Base-by-base conservation (phyloP, 2,888 invertebrate genomes). In the Exocentrus adspersus region DNA sequence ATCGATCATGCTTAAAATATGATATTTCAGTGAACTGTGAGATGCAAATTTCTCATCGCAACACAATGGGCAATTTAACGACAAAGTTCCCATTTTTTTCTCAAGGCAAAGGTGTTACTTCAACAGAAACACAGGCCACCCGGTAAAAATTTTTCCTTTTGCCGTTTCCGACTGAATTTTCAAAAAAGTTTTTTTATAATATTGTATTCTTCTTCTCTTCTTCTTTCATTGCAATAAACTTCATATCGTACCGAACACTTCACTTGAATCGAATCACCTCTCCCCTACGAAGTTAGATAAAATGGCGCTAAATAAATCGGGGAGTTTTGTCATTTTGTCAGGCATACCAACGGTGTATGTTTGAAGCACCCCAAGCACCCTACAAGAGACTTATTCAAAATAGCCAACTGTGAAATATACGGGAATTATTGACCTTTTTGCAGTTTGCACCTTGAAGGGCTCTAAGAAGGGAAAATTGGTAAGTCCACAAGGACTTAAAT, bases 1-100 rank as follows among this genome's bases (percentile, higher is more conserved):
- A 77, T 85, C 85, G 20, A 85, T 81, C 75, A 89, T 84, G 75
- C 80, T 86, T 74, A 84, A 81, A 70, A 84, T 85, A 81, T 84
- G 87, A 75, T 83, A 81, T 77, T 85, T 85, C 45, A 87, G 77
- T 12, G 83, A 80, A 67, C 85, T 81, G 66, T 85, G 86, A 61
- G 86, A 86, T 65, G 82, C 78, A 82, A 90, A 90, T 60, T 84
- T 85, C 77, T 87, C 86, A 64, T 85, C 85, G 75, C 90, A 90
- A 79, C 90, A 90, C 78, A 90, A 83, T 37, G 90, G 89, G 72
- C 90, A 90, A 68, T 83, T 77, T 75, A 85, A 76, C 72, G 77
- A 79, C 77, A 82, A 73, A 59, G 85, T 84, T 77, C 85, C 87
- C 88, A 88, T 88, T 20, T 24, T 48, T 24, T 5, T 37, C n/a